Base-by-base conservation (phyloP, 1,140 invertebrate species). In the Spodoptera litura region DNA sequence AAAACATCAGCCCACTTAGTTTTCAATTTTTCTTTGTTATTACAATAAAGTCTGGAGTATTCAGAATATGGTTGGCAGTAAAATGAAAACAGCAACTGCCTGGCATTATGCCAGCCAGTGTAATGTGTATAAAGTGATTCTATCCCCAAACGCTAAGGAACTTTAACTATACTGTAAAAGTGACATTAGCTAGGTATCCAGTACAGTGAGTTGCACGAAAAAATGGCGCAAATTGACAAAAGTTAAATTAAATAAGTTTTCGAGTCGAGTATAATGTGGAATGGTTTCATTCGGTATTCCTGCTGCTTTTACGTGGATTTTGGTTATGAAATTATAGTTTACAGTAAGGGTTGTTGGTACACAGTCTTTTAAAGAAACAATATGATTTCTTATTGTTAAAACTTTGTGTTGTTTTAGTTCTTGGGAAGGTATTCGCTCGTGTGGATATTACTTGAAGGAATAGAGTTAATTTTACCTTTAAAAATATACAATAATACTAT, bases 241-340 rank as follows among this genome's bases (percentile, higher is more conserved):
- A 89, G 86, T 88, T 89, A 88, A 85, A 89, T 89, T 89, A 89
- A 86, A 89, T 81, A 89, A 89, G 85, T 89, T 89, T 83, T 80
- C 79, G 80, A 80, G 38, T 59, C 83, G 53, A 79, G 71, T 78
- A 20, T 72, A 79, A 86, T 80, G 76, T 76, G 85, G 78, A 75
- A 81, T 70, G 82, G 81, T 84, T 85, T 76, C 83, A 85, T 82
- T 84, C 85, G 78, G 81, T 80, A 84, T 85, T 85, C 81, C 83
- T 83, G 72, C n/a, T 51, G 13, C 52, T 74, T 79, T 68, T 75
- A 58, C 38, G 15, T 68, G 49, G 25, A 51, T 53, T 75, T 52
- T 35, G 27, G 9, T 75, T 75, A 75, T 75, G 6, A 75, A 62
- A 62, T 75, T 62, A 38, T 75, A 64, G 58, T 75, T 75, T 62